Evolutionary conservation across 2,888 invertebrate species (phyloP).

Genomic region (Phrixothrix hirtus): DNA sequence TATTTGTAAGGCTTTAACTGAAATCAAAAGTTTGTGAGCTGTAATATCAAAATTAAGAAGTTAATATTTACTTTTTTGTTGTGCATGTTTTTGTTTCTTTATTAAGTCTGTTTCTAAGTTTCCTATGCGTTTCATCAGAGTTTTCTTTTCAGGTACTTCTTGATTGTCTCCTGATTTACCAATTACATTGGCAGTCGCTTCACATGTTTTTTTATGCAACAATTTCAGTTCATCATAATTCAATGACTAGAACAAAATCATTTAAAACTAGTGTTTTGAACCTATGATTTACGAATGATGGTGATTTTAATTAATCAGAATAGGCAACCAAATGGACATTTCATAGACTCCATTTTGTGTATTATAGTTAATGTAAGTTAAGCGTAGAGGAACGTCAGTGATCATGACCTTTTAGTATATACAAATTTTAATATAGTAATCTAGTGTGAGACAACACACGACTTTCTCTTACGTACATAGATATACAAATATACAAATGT

Average conservation of each 20-base stretch:
- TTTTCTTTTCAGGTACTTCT: constrained; percentile 3
- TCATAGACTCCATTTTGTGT: too few species aligned
- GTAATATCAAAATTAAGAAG: background rate
- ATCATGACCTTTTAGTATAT: too few species aligned
- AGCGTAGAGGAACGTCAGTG: background rate
- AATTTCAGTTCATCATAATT: constrained; percentile 61
- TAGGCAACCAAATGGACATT: too few species aligned
- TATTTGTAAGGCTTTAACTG: constrained; percentile 37
- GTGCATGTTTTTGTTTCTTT: constrained; percentile 58
- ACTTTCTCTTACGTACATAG: too few species aligned
- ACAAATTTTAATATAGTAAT: too few species aligned
- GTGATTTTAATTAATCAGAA: too few species aligned
- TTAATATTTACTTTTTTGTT: constrained; percentile 57
- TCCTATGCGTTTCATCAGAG: constrained; percentile 46
- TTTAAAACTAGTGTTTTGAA: background rate
- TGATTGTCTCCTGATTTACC: constrained; percentile 42
- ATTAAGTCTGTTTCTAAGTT: constrained; percentile 58
- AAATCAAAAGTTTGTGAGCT: constrained; percentile 3
- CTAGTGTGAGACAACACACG: too few species aligned
- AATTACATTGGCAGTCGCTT: constrained; percentile 56
- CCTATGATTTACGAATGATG: too few species aligned
- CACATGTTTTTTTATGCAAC: constrained; percentile 60
- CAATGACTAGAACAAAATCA: constrained; percentile 50
- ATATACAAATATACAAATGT: too few species aligned
- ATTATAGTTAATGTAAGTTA: background rate